Conservation (phyloP, 2,113 vertebrate genomes). For the Carlito syrichta region DNA sequence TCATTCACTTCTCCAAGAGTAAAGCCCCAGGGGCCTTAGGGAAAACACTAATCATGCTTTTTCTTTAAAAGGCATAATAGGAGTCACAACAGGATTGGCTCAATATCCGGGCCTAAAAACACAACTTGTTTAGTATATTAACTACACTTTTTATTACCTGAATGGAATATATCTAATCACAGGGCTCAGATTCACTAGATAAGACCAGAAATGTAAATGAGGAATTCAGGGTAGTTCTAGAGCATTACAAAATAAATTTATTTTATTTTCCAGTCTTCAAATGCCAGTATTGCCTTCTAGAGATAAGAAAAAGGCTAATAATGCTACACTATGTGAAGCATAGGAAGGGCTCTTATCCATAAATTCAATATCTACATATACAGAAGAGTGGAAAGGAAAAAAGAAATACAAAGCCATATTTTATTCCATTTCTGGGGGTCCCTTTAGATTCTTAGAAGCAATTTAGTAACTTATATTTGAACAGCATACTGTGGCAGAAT, state of each 20-base stretch:
- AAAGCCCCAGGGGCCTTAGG: background rate
- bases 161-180: background rate
- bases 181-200: background rate
- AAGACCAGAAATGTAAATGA: background rate
- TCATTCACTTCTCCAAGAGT: conserved; percentile 26
- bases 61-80: background rate
- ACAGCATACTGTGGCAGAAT: background rate
- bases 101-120: background rate
- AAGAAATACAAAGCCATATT: background rate
- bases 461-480: background rate
- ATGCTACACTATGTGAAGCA: background rate
- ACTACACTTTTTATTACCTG: background rate
- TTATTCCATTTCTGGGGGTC: conserved; percentile 46
- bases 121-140: background rate
- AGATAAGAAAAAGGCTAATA: background rate
- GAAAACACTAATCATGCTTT: background rate
- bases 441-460: background rate
- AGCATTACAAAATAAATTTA: background rate
- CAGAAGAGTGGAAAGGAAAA: background rate
- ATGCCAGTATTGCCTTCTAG: background rate
- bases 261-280: background rate
- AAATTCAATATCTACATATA: background rate
- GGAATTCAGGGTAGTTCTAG: background rate
- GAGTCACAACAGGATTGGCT: background rate
- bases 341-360: background rate